Evolutionary conservation across 2,113 vertebrate species (phyloP), one percentile per base, ranked within the genome.

Genomic region (Cottus gobio): DNA sequence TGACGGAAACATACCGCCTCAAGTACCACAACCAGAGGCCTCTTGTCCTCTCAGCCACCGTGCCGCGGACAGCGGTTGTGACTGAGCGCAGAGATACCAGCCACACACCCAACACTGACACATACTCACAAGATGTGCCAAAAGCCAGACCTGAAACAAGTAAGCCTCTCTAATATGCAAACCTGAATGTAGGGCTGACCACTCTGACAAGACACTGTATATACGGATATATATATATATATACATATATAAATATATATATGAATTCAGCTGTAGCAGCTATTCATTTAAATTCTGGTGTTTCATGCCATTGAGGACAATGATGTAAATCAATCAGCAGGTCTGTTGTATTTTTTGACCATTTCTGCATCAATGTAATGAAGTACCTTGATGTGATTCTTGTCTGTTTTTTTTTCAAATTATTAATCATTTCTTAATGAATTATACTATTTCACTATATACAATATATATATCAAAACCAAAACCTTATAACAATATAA

Each of bases 1-100:
- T 99, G 98, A 99, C 98, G 18, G 98, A 99, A 87, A 99, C 97
- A 0, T 99, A 99, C 83, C 96, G 98, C 80, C 81, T 98, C 70
- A 99, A 98, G 89, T 99, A 99, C 84, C 97, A 98, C 90, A 96
- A 97, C 90, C 97, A 97, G 93, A 96, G 96, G 91, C 96, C 97
- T 70, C 97, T 95, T 80, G 93, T 98, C 58, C 96, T 95, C 84
- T 95, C 96, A 22, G 95, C 94, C 81, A 87, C 95, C 0, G 93
- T 86, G 70, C 91, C 85, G 80, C 89, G 89, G 90, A 93, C 95
- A 24, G 76, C 71, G 26, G 93, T 88, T 8, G 90, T 78, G 58
- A 78, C 85, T 73, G 91, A 91, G 12, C 82, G 92, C 83, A 92
- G 80, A 56, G 89, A 95, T 20, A 24, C 85, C 3, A 94, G 89